Evolutionary conservation across 1,140 invertebrate genomes (phyloP).

Genomic region (Whitmania pigra): DNA sequence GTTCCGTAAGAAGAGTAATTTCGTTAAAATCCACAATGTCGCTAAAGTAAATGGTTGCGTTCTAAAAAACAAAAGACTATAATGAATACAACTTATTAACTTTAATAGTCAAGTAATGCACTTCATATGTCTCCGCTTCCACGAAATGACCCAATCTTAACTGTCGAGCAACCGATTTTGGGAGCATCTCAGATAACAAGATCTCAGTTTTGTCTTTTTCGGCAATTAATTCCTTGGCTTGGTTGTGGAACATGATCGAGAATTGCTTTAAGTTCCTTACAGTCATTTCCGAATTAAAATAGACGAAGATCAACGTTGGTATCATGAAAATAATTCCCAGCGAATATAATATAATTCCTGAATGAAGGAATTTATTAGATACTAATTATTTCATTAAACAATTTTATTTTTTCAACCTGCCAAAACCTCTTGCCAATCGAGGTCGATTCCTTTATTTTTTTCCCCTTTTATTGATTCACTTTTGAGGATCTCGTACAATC

Average conservation of each 20-base stretch:
- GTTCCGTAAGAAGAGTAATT: conserved; percentile 22
- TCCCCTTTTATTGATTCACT: neutral
- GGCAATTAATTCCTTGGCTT: neutral
- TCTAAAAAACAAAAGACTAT: neutral
- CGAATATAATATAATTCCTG: neutral
- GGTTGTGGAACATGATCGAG: conserved; percentile 3
- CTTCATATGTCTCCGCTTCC: conserved; percentile 18
- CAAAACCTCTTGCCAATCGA: too few relatives aligned
- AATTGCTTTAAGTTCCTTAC: neutral
- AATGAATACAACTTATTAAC: conserved; percentile 11
- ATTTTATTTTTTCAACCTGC: too few relatives aligned
- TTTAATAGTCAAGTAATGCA: neutral
- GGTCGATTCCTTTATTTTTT: neutral
- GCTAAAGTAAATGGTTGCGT: conserved; percentile 27
- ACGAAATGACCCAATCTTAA: conserved; percentile 14
- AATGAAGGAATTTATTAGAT: too few relatives aligned
- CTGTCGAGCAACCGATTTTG: conserved; percentile 16
- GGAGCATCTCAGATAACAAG: conserved; percentile 18
- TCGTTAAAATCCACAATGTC: conserved; percentile 28
- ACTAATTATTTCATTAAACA: too few relatives aligned
- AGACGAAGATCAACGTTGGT: neutral
- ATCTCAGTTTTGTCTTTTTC: conserved; percentile 3
- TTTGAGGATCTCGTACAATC: neutral
- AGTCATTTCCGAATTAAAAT: conserved; percentile 2
- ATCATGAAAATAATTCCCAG: neutral